Evolutionary conservation across 2,113 vertebrate species (phyloP), one percentile per base, ranked within the genome.

Genomic region (Acrocephalus kingi): DNA sequence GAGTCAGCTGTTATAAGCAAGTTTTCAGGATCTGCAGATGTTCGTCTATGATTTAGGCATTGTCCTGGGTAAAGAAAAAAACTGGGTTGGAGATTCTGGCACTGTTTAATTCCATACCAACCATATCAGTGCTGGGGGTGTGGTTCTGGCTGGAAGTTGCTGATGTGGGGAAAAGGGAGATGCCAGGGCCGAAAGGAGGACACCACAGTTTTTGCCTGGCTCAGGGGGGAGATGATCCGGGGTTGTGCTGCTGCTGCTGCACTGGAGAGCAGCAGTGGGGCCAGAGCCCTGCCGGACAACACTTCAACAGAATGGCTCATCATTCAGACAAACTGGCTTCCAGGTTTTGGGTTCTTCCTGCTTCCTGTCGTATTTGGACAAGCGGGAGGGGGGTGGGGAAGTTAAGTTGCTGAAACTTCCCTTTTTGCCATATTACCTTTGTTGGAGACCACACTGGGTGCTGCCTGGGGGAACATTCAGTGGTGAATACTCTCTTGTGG

Each of bases 171-270:
- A 45, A 52, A 37, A 61, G 31, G 54, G 28, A 69, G 54, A 31
- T 27, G 15, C 39, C 12, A 9, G 63, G 33, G 39, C 15, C 10
- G 27, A 11, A 19, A 69, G 39, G 37, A 69, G 27, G 37, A 52
- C 3, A 3, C 0, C 21, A 7, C 3, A 27, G 27, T 13, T 69
- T 76, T 27, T 69, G 18, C 46, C 73, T 28, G 27, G 22, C 46
- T 69, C 15, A 7, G 10, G 37, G 37, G 37, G 35, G 1, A 45
- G 21, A 33, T 15, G 15, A 45, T 22, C 7, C 1, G 1, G 37
- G 33, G 37, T 5, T 0, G 1, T 4, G 22, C 10, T 0, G 1
- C 25, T 22, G 31, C 31, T 59, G 45, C 17, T 4, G 4, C 52
- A 21, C 35, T 0, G 0, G 37, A 28, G 27, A 77, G 18, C 27